Base-by-base conservation (phyloP, 2,797 vertebrate species). In the Phrynocephalus guinanensis region DNA sequence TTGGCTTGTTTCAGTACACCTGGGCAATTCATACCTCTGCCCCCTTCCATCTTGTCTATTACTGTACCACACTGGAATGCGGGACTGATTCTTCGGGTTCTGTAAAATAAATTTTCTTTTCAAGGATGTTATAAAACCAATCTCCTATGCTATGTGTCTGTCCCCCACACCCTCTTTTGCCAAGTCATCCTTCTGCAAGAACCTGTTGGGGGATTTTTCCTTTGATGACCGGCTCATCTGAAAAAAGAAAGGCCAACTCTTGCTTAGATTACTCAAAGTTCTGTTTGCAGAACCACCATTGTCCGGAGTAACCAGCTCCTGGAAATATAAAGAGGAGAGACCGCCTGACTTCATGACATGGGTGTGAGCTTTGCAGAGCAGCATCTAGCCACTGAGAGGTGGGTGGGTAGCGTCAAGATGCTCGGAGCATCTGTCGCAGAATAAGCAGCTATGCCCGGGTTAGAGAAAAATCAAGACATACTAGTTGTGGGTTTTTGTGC, bases 31-130 rank as follows among this genome's bases (percentile, higher is more conserved):
- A 16, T 71, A 30, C 68, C 60, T 77, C 38, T 44, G 38, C 3
- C 76, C 20, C 38, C 38, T 20, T 20, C 38, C 9, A 78, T 85
- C 73, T 85, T 85, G 73, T 77, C 73, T 77, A 67, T 85, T 85
- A 85, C 73, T 33, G 33, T 33, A 33, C 33, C 33, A 33, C 84
- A 4, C 33, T 44, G 60, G 73, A 85, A 67, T 77, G 48, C 28
- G 22, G 73, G 20, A 15, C 73, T 78, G 73, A 48, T 67, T 85
- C 38, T 66, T 67, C 18, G 78, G 73, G 26, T 48, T 10, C 73
- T 50, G 73, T 85, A 85, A 85, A 85, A 78, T 18, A 60, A 13
- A 16, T 60, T 85, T 85, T 50, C 73, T 30, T 7, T 77, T 77
- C 30, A 50, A 75, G 60, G 22, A 28, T 44, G 26, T 67, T 78